Base-by-base conservation (phyloP, 2,797 vertebrate species). In the Melanotaenia maccullochi region DNA sequence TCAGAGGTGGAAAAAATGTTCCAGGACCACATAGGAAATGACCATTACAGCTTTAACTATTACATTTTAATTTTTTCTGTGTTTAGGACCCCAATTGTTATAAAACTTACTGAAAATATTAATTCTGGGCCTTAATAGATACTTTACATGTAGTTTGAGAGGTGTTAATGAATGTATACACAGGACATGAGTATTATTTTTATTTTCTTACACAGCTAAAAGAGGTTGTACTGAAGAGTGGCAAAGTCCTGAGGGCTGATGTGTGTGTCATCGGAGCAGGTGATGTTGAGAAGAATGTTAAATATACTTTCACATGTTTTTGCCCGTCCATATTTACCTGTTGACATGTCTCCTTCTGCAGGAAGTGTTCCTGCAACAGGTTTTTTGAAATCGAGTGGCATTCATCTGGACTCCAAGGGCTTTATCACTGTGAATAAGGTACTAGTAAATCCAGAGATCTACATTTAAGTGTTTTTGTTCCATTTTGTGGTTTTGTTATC, bases 381-480 rank as follows among this genome's bases (percentile, higher is more conserved):
- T 44, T 99, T 99, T 89, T 92, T 99, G 72, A 98, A 96, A 87
- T 97, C 97, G 86, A 98, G 97, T 0, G 96, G 97, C 63, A 92
- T 99, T 79, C 92, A 95, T 80, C 91, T 99, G 30, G 98, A 99
- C 90, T 96, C 97, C 66, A 97, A 95, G 84, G 97, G 97, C 81
- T 99, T 97, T 89, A 94, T 99, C 4, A 93, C 96, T 3, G 97
- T 99, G 80, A 99, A 97, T 87, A 99, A 99, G 96, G 98, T 99
- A 40, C 40, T 63, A 4, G 13, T 4, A 52, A 58, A 44, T 2
- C 57, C 28, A 42, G 22, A 42, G 54, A 11, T n/a, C n/a, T 62
- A n/a, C 40, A 4, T 55, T 7, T 24, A 38, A 60, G 33, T 20
- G 8, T 20, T 38, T 49, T 20, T 40, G 2, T 33, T 16, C 12